Conservation (phyloP, 2,113 vertebrate genomes). For the Trochalopteron elliotii region DNA sequence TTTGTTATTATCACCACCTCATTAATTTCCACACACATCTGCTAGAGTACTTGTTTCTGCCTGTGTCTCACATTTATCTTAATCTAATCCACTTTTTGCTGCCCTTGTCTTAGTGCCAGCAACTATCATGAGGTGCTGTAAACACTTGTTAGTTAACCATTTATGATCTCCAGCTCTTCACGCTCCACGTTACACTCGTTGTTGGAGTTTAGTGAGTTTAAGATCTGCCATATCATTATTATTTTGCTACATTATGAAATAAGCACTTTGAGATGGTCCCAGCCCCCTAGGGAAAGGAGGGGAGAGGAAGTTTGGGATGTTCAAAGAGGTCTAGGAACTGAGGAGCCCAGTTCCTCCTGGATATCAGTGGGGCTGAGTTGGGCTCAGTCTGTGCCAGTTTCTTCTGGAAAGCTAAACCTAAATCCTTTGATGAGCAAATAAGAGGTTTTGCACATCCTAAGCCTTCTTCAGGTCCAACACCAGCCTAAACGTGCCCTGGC, state of each 20-base stretch:
- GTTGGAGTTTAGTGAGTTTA: background rate
- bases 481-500: background rate
- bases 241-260: background rate
- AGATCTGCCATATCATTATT: background rate
- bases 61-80: slow-evolving; percentile 67
- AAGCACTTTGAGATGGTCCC: accelerated
- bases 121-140: background rate
- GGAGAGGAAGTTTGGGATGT: background rate
- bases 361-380: background rate
- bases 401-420: background rate
- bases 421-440: background rate
- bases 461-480: background rate
- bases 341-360: background rate
- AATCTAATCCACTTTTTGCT: slow-evolving; percentile 69
- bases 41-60: slow-evolving; percentile 54
- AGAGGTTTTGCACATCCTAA: background rate
- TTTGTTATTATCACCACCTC: slow-evolving; percentile 62
- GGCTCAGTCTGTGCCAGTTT: background rate
- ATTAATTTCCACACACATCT: slow-evolving; percentile 73
- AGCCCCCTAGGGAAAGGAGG: background rate
- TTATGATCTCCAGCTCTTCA: background rate
- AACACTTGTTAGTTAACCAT: slow-evolving; percentile 55
- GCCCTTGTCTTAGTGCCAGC: slow-evolving; percentile 57
- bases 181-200: background rate
- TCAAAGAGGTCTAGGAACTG: background rate